Evolutionary conservation across 2,797 vertebrate species (phyloP).

Genomic region (Gastrophryne carolinensis): DNA sequence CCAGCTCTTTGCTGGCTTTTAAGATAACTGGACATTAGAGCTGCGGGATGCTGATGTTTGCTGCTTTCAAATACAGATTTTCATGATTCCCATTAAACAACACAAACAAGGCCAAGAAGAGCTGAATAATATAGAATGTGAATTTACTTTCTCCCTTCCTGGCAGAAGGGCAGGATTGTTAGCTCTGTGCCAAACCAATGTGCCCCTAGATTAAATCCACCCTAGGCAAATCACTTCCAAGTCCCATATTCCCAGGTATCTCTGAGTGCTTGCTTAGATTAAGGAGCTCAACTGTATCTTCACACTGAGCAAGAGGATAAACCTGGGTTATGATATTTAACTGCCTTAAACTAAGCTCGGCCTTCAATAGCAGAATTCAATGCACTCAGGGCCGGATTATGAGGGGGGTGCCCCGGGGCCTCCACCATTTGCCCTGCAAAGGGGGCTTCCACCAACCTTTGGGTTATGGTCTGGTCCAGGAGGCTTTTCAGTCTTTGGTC

Average conservation of each 20-base stretch:
- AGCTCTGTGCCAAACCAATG: background rate
- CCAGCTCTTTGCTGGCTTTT: background rate
- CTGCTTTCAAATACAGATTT: too few relatives aligned
- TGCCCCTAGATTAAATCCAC: background rate
- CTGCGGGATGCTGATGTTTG: background rate
- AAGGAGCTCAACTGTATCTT: background rate
- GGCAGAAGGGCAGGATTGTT: background rate
- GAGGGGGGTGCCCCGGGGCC: too few relatives aligned
- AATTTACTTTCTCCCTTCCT: background rate
- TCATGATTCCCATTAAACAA: too few relatives aligned
- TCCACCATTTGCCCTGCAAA: too few relatives aligned
- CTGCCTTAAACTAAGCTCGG: background rate
- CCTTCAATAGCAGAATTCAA: too few relatives aligned
- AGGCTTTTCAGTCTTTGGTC: too few relatives aligned
- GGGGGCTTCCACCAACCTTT: too few relatives aligned
- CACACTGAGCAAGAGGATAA: background rate
- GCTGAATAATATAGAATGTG: background rate
- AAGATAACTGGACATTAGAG: conserved; percentile 15
- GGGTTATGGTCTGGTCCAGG: too few relatives aligned
- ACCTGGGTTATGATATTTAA: background rate
- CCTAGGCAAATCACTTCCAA: background rate
- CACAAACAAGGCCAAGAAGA: background rate
- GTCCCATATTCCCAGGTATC: conserved; percentile 3
- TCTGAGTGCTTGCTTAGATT: background rate
- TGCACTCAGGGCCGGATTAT: too few relatives aligned